phyloP scores from a whole-genome alignment of 2,888 invertebrate genomes.

The Drepanosiphum platanoidis region DNA sequence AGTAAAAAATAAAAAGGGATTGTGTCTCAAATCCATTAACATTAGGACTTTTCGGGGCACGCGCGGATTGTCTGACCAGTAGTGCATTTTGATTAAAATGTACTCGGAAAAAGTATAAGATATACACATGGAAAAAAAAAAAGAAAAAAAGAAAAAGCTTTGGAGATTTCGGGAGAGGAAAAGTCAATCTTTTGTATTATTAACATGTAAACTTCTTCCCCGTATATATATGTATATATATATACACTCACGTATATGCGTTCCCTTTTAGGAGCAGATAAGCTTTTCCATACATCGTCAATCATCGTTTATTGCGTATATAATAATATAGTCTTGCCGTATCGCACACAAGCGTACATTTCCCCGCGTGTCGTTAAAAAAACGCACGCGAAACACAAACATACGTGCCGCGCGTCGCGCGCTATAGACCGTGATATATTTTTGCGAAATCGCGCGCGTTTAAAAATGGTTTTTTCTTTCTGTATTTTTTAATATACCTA shows the following conservation, averaged over 20 bases:
- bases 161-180: constrained; percentile 18
- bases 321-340: not conserved
- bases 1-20: constrained; percentile 28
- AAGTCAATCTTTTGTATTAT: constrained; percentile 60
- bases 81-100: constrained; percentile 48
- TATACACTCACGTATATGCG: not conserved
- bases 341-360: not conserved
- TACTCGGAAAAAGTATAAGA: constrained; percentile 25
- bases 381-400: not conserved
- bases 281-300: constrained; percentile 56
- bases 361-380: constrained; percentile 24
- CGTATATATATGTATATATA: not conserved
- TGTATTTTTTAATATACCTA: not conserved
- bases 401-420: not conserved
- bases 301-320: constrained; percentile 57
- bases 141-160: constrained; percentile 29
- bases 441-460: not conserved
- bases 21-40: constrained; percentile 52
- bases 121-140: not conserved
- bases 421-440: not conserved
- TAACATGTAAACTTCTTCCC: constrained; percentile 52
- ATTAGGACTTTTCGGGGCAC: constrained; percentile 30
- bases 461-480: not conserved
- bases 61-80: constrained; percentile 4
- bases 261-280: constrained; percentile 51